Conservation (phyloP, 2,113 vertebrate genomes). For the Oreochromis niloticus region DNA sequence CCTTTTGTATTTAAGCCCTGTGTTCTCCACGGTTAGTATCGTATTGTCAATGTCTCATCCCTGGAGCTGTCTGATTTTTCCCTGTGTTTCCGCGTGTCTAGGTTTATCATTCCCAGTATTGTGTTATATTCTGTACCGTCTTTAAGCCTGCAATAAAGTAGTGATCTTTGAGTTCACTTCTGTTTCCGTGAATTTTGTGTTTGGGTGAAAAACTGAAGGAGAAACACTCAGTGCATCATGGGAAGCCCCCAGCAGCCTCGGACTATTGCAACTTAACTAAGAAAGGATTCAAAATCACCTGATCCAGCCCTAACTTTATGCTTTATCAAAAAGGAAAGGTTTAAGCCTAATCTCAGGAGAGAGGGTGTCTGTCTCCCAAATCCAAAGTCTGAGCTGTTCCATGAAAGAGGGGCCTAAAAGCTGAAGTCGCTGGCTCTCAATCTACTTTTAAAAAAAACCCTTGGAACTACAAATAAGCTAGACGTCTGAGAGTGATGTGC, state of each 20-base stretch:
- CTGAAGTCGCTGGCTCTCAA: neutral
- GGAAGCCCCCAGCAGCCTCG: neutral
- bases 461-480: neutral
- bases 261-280: neutral
- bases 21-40: neutral
- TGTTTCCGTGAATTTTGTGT: neutral
- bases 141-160: neutral
- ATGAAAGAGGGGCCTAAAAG: fast-evolving
- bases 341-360: neutral
- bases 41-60: neutral
- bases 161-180: neutral
- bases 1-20: neutral
- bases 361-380: neutral
- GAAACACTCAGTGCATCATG: neutral
- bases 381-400: neutral
- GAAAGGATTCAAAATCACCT: neutral
- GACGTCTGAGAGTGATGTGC: neutral
- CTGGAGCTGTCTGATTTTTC: neutral
- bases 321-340: neutral
- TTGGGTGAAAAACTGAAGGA: neutral
- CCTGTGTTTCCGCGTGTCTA: neutral
- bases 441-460: neutral
- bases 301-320: neutral
- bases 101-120: neutral
- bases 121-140: neutral